Conservation (phyloP, 2,797 vertebrate species). For the Microchirus variegatus region DNA sequence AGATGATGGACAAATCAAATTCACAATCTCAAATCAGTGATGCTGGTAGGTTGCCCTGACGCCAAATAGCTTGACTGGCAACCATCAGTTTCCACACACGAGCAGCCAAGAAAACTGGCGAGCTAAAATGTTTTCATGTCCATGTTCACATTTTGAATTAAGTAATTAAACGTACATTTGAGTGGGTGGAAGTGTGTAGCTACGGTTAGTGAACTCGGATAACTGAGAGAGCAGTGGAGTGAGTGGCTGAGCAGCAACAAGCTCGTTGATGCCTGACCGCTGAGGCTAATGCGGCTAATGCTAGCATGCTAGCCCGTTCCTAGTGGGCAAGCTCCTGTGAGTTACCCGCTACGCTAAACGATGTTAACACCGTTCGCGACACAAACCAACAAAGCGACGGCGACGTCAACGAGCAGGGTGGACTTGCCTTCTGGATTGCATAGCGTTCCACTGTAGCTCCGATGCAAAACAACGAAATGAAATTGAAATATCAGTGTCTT, state of each 20-base stretch:
- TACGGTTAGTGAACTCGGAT: constrained; percentile 8
- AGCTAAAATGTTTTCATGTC: constrained; percentile 37
- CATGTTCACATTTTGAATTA: background rate
- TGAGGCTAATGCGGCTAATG: constrained; percentile 67
- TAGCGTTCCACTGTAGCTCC: constrained; percentile 73
- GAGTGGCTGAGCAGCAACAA: constrained; percentile 65
- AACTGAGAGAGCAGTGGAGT: constrained; percentile 32
- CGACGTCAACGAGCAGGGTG: constrained; percentile 28
- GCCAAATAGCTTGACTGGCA: constrained; percentile 25
- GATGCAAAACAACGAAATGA: constrained; percentile 68
- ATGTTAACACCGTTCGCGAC: constrained; percentile 35
- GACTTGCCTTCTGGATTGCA: constrained; percentile 81
- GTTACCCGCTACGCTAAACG: constrained; percentile 62
- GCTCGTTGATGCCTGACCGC: constrained; percentile 68
- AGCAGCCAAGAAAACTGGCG: constrained; percentile 33
- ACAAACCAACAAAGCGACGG: constrained; percentile 24
- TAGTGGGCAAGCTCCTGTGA: constrained; percentile 63
- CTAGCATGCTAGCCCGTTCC: constrained; percentile 72
- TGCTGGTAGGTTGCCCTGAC: constrained; percentile 11
- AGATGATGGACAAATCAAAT: background rate
- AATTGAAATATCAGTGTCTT: constrained; percentile 81
- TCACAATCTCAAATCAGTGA: background rate
- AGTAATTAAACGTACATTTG: background rate
- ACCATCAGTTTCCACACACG: constrained; percentile 33
- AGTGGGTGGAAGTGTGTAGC: background rate